Base-by-base conservation (phyloP, 2,888 invertebrate species). In the Ormia ochracea region DNA sequence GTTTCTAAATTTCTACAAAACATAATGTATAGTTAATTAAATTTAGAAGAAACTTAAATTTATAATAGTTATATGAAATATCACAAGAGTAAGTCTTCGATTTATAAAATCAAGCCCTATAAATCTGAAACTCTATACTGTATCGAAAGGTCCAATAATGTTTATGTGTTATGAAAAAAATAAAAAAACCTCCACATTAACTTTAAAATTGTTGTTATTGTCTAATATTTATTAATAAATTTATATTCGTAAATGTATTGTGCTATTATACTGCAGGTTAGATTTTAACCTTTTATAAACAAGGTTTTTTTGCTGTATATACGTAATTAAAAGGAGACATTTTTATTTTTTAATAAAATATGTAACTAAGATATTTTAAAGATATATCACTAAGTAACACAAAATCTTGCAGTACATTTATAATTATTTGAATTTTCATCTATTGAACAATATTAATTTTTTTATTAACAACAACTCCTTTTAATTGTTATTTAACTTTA, bases 71-170 rank as follows among this genome's bases (percentile, higher is more conserved):
- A 52, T 52, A 19, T 10, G 50, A 66, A 65, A 65, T 14, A 14
- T 28, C 3, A 21, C 33, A 31, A 45, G 4, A 9, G 9, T 7
- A n/a, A n/a, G n/a, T n/a, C n/a, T n/a, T n/a, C n/a, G n/a, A n/a
- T 45, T 48, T 69, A 41, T 21, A 14, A 48, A 38, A 21, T n/a
- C 28, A 56, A 73, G 9, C 45, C 54, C 26, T 45, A 38, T 23
- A 19, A 12, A 63, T 31, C 36, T 9, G 63, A 56, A 76, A 69
- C 41, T 17, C 31, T 50, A 7, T 45, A 41, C 38, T 70, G 43
- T 45, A 63, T 65, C 69, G 50, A 70, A 80, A 66, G 80, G 80
- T 80, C 80, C 80, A 80, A 80, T 76, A 80, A 50, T 76, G 26
- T 66, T 66, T 54, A 45, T 36, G 58, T 56, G 19, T 19, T 61